These are phyloP conservation scores for Sanderia malayensis DNA, from an alignment of 30 jellyfish, hydroid and myxozoan genomes.

Conservation along the genomic window DNA sequence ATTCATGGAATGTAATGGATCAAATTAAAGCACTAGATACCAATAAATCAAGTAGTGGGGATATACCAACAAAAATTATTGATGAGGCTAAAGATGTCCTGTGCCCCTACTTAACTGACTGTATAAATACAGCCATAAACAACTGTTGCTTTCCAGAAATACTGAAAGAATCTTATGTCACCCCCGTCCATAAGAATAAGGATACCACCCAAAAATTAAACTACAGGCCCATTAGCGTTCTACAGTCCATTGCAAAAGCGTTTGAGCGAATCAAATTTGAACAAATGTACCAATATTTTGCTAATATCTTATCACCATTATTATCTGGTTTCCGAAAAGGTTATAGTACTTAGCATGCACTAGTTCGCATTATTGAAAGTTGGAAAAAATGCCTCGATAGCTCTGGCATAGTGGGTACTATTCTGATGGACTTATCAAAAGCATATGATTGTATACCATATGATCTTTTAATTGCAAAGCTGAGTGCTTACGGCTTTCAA, in stretches of 20 bases:
- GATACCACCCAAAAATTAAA: conserved; percentile 3
- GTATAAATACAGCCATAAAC: conserved; percentile 30
- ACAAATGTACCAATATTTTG: not conserved
- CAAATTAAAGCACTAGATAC: conserved; percentile 20
- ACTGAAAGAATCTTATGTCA: conserved; percentile 27
- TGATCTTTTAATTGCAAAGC: conserved; percentile 44
- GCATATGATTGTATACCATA: conserved; percentile 30
- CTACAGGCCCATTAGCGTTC: not conserved
- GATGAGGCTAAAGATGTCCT: conserved; percentile 12
- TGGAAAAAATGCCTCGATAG: conserved; percentile 26
- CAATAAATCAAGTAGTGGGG: conserved; percentile 27
- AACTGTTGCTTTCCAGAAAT: conserved; percentile 30
- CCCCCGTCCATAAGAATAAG: conserved; percentile 16
- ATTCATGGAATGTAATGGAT: conserved; percentile 10
- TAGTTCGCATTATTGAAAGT: conserved; percentile 26
- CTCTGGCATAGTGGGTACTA: conserved; percentile 25
- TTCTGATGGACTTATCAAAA: conserved; percentile 39
- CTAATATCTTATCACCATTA: conserved; percentile 9
- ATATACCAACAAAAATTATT: conserved; percentile 19
- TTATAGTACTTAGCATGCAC: conserved; percentile 27
- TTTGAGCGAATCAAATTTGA: not conserved
- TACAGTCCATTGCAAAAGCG: not conserved
- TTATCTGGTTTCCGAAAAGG: conserved; percentile 37
- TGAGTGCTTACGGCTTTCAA: conserved; percentile 49
- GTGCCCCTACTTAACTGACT: conserved; percentile 46